Percentiles rank a stretch among this genome's conserved stretches.
Evolutionary conservation across 2,888 invertebrate species (phyloP).

Genomic region (Epicampocera succincta): DNA sequence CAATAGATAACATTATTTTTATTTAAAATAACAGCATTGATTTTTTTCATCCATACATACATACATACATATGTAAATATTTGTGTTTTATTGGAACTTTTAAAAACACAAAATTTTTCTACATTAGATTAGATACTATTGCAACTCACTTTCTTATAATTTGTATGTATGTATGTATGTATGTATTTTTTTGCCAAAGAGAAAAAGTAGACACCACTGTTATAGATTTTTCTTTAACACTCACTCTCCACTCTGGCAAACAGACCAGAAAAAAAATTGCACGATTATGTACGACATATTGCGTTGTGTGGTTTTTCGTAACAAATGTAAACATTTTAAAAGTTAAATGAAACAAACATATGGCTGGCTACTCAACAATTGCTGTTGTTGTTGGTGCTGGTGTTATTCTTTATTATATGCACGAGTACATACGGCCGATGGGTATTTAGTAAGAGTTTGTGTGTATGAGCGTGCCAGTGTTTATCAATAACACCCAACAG

Average conservation of each 20-base stretch:
- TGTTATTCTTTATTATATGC: constrained; percentile 2
- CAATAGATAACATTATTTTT: too few species aligned
- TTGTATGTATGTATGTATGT: background rate
- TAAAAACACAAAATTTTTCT: too few species aligned
- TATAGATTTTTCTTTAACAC: too few species aligned
- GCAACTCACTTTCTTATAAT: too few species aligned
- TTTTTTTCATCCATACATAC: too few species aligned
- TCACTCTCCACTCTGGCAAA: constrained; percentile 1
- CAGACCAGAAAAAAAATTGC: background rate
- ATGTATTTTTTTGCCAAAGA: background rate
- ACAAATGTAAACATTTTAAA: constrained; percentile 19
- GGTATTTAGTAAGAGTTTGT: background rate
- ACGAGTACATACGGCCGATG: background rate
- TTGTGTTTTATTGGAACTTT: too few species aligned
- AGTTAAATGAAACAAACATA: constrained; percentile 22
- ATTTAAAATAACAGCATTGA: too few species aligned
- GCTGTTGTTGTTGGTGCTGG: constrained; percentile 1
- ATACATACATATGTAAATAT: too few species aligned
- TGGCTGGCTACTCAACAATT: background rate
- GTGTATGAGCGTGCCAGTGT: background rate
- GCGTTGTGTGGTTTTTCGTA: constrained; percentile 7
- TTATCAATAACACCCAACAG: constrained; percentile 29
- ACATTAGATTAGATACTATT: too few species aligned
- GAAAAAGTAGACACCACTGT: too few species aligned
- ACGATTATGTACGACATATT: background rate